Evolutionary conservation across 2,888 invertebrate species (phyloP), one percentile per base, ranked within the genome.

Genomic region (Sarcophaga caerulescens): DNA sequence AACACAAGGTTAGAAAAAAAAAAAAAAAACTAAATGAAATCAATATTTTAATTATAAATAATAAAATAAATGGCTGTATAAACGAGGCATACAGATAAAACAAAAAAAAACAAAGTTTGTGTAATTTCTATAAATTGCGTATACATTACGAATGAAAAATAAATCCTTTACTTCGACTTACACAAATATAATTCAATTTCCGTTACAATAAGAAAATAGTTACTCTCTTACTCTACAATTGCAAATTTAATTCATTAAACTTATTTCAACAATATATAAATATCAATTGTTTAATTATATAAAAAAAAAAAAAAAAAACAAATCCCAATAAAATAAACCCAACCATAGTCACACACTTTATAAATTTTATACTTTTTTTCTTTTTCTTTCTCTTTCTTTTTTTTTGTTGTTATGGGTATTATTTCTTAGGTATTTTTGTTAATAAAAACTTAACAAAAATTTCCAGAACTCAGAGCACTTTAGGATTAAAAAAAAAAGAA

Each of bases 391-490:
- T 19, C 35, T 57, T 14, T n/a, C 3, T 25, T 60, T 3, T 44
- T 35, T 14, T 23, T 44, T 44, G 17, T 47, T 83, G 35, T 71
- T 65, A 25, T 47, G 25, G n/a, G 8, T 35, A 35, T 10, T 35
- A 35, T 35, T 52, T 52, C 17, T 44, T 44, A 4, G n/a, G 3
- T 19, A 17, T 45, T 44, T 66, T 65, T 25, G 47, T 60, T 44
- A 19, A 59, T 69, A n/a, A 23, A 62, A 60, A 63, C 14, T 63
- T 62, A 62, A 63, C 3, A 60, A 65, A 77, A 17, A 35, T 59
- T 60, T 70, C n/a, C 73, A 71, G 60, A 83, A 73, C 76, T 82
- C 73, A 80, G 80, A 83, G 85, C 83, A 85, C 85, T 83, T 82
- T 71, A 83, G 80, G 71, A 66, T 21, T 57, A 23, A 52, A 57